phyloP scores from a whole-genome alignment of 92 coral and sea anemone genomes.

The Parazoanthus darwini region DNA sequence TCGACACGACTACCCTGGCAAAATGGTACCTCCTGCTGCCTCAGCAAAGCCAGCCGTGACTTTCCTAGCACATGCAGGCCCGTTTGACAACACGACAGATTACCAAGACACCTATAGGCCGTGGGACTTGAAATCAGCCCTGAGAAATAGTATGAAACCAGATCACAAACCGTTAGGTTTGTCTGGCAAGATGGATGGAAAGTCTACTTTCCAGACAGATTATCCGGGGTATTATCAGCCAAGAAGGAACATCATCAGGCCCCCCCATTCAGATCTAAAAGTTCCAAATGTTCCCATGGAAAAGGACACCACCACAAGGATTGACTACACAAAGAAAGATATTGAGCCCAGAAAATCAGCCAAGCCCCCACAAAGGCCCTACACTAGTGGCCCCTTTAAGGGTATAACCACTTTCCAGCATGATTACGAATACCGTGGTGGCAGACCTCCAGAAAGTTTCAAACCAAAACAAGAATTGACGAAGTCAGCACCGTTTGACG shows the following conservation, averaged over 20 bases:
- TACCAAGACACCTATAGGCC: constrained; percentile 95
- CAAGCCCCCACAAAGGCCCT: constrained; percentile 79
- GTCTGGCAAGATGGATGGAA: constrained; percentile 91
- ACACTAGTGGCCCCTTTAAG: constrained; percentile 79
- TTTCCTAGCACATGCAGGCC: constrained; percentile 74
- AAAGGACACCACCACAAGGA: constrained; percentile 89
- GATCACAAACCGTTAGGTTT: constrained; percentile 64
- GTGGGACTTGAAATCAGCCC: constrained; percentile 84
- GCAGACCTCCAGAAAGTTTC: constrained; percentile 90
- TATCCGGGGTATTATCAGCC: constrained; percentile 92
- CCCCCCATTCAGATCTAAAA: constrained; percentile 82
- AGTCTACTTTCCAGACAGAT: constrained; percentile 88
- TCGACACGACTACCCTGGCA: constrained; percentile 87
- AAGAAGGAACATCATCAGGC: constrained; percentile 79
- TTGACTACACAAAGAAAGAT: constrained; percentile 91
- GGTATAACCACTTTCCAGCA: constrained; percentile 91
- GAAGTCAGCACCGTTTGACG: constrained; percentile 90
- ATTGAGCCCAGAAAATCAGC: constrained; percentile 83
- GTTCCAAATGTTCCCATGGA: constrained; percentile 88
- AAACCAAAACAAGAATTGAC: constrained; percentile 82
- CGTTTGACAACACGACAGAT: constrained; percentile 87
- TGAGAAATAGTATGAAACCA: constrained; percentile 88
- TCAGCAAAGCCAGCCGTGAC: constrained; percentile 87
- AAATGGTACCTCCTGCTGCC: constrained; percentile 76
- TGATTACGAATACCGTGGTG: constrained; percentile 85